Conservation (phyloP, 1,140 invertebrate species). For the Sycophila sp. region DNA sequence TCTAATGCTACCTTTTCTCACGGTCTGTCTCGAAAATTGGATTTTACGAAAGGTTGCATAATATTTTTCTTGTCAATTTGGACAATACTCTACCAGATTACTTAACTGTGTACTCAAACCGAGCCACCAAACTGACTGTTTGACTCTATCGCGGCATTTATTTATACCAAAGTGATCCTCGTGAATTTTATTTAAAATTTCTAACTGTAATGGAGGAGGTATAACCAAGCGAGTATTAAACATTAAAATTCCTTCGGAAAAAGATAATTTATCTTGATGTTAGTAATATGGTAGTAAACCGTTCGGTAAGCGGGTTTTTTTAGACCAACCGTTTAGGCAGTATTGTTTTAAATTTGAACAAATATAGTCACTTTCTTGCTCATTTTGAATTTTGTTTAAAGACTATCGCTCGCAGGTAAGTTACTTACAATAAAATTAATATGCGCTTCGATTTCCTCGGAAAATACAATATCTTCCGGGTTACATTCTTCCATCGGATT, state of each 20-base stretch:
- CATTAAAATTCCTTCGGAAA: not conserved
- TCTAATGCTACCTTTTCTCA: constrained; percentile 47
- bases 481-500: constrained; percentile 16
- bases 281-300: constrained; percentile 38
- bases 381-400: constrained; percentile 18
- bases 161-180: constrained; percentile 40
- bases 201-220: constrained; percentile 36
- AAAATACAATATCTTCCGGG: not conserved
- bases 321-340: constrained; percentile 33
- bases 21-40: constrained; percentile 37
- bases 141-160: constrained; percentile 43
- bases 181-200: constrained; percentile 43
- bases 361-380: constrained; percentile 39
- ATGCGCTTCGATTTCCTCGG: not conserved
- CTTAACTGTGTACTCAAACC: constrained; percentile 43
- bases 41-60: constrained; percentile 41
- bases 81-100: constrained; percentile 42
- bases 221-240: constrained; percentile 45
- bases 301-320: constrained; percentile 21
- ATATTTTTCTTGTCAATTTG: constrained; percentile 41
- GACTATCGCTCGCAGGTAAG: not conserved
- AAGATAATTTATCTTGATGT: constrained; percentile 35
- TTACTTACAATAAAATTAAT: constrained; percentile 19
- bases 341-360: constrained; percentile 40
- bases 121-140: constrained; percentile 44